Evolutionary conservation across 2,888 invertebrate genomes (phyloP), one percentile per base, ranked within the genome.

Genomic region (Protophormia terraenovae): DNA sequence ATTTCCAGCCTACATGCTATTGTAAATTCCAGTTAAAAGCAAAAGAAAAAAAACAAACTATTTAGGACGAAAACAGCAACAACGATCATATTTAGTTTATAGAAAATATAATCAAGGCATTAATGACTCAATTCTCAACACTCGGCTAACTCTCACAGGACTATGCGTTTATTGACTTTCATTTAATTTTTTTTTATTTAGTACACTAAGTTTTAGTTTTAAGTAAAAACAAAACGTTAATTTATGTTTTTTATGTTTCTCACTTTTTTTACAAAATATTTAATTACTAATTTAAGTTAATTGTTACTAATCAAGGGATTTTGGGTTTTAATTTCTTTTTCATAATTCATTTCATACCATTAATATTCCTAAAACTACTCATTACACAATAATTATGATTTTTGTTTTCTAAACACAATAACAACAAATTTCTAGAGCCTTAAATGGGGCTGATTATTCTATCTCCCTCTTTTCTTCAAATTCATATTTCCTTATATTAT

Each of bases 31-130:
- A 22, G 27, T 69, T 69, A 38, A 35, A 62, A n/a, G n/a, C n/a
- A n/a, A n/a, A n/a, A n/a, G n/a, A n/a, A 64, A 81, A 69, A 7
- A 71, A 60, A 10, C 32, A 29, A 67, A 41, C 27, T 53, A 75
- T 71, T 73, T 82, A 75, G 85, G 85, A 85, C 85, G 85, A 85
- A 85, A 85, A 79, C 12, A 82, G 27, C 47, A 75, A 85, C 82
- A 85, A 85, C 85, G 85, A 85, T 79, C 50, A 77, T 60, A 75
- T 66, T 69, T 85, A 82, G 82, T 58, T 78, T 75, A 50, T 71
- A 82, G 78, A 72, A 24, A 50, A 45, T 38, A 45, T 14, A 67
- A 72, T 71, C 64, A 67, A 72, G 76, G 69, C 81, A 81, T 83
- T 77, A 77, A 8, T 80, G 38, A 78, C 66, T 47, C 12, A 16